Base-by-base conservation (phyloP, 2,113 vertebrate genomes). In the Mirounga angustirostris region DNA sequence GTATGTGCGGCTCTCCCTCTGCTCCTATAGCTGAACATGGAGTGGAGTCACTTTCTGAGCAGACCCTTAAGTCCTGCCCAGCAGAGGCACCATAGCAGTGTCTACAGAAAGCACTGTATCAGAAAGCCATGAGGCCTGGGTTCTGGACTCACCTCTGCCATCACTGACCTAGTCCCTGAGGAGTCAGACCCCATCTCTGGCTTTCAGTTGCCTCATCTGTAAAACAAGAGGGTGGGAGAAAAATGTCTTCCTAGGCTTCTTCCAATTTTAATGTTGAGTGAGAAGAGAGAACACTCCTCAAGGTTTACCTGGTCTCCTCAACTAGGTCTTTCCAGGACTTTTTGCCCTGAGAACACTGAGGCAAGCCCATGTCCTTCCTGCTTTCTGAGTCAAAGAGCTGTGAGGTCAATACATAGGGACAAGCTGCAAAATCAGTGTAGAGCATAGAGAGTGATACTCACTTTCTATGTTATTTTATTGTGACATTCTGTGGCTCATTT, bases 311-410 rank as follows among this genome's bases (percentile, higher is more conserved):
- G 61, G 52, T 71, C 71, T 87, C 40, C 5, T 93, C 28, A 91
- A 30, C 46, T 63, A 54, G 84, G 59, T n/a, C 61, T 79, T 92
- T 71, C 54, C 52, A 73, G 59, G 59, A 3, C 9, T 24, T 93
- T 80, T 78, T 82, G 82, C 26, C 67, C 58, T 43, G 46, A 85
- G n/a, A 95, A 79, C 33, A 71, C 50, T 9, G 18, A 26, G 5
- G 15, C 13, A 54, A n/a, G n/a, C 3, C 22, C 52, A 19, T 40
- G 63, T 54, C 21, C 56, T 86, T 71, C 65, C 96, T 89, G 22
- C 54, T 96, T 92, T 95, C 87, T 74, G 24, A 91, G 76, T 33
- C 54, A 74, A n/a, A 88, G 93, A 90, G 78, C 71, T 61, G 46
- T 22, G 59, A 71, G 33, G 56, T 93, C 84, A 90, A 5, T 54